Evolutionary conservation across 1,140 invertebrate genomes (phyloP).

Genomic region (Bombus superbus): DNA sequence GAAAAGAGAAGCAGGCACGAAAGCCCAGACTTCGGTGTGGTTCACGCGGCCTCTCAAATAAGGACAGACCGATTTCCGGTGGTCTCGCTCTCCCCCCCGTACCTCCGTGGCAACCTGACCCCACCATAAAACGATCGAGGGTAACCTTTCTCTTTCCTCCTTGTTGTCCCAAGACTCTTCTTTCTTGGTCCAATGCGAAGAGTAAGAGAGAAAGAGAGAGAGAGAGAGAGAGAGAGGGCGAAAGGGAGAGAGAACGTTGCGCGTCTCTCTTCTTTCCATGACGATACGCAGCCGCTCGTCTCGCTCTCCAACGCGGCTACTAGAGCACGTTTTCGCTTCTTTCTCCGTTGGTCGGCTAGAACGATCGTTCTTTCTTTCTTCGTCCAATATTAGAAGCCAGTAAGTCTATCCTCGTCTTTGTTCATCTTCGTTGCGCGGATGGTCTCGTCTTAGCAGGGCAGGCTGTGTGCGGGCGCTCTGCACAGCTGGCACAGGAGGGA

Average conservation of each 20-base stretch:
- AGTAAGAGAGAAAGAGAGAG: background rate
- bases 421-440: constrained; percentile 4
- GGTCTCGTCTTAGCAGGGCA: constrained; percentile 30
- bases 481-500: constrained; percentile 74
- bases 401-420: background rate
- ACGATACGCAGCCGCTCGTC: constrained; percentile 23
- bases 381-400: background rate
- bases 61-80: constrained; percentile 78
- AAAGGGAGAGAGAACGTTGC: background rate
- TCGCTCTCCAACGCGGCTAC: constrained; percentile 52
- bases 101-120: constrained; percentile 46
- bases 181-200: constrained; percentile 32
- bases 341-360: constrained; percentile 21
- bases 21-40: constrained; percentile 59
- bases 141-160: constrained; percentile 40
- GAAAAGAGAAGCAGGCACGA: constrained; percentile 47
- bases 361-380: background rate
- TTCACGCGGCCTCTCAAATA: constrained; percentile 74
- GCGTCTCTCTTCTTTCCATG: background rate
- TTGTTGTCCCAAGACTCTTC: background rate
- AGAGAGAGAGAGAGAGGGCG: background rate
- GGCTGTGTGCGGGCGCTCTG: constrained; percentile 45
- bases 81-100: constrained; percentile 54
- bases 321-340: constrained; percentile 32
- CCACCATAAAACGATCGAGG: constrained; percentile 41